phyloP scores from a whole-genome alignment of 2,113 vertebrate genomes.

The Xiphias gladius region DNA sequence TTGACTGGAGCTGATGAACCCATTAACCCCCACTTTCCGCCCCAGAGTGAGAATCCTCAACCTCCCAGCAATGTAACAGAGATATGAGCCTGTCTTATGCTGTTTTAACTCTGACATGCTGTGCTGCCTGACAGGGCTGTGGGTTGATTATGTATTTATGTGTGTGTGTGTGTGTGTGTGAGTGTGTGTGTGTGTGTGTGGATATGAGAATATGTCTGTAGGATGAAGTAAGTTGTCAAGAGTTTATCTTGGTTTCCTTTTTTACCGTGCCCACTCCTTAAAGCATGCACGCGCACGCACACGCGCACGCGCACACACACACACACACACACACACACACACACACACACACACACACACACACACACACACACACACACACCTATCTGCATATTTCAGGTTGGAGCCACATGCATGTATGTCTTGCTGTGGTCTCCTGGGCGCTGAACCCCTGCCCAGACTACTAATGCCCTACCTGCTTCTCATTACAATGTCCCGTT shows the following conservation, averaged over 20 bases:
- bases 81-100: conserved; percentile 52
- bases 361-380: conserved; percentile 7
- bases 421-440: conserved; percentile 47
- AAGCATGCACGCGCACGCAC: conserved; percentile 15
- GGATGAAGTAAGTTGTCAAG: conserved; percentile 36
- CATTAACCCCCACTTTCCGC: conserved; percentile 61
- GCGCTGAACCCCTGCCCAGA: conserved; percentile 67
- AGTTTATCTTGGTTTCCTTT: not conserved
- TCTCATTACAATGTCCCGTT: conserved; percentile 71
- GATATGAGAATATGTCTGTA: conserved; percentile 29
- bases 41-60: conserved; percentile 48
- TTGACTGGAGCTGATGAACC: conserved; percentile 56
- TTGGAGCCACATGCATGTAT: conserved; percentile 38
- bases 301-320: conserved; percentile 12
- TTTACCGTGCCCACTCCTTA: conserved; percentile 7
- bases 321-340: conserved; percentile 9
- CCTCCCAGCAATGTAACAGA: conserved; percentile 56
- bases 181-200: conserved; percentile 18
- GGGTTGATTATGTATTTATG: conserved; percentile 29
- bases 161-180: conserved; percentile 14
- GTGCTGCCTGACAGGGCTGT: conserved; percentile 28
- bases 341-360: conserved; percentile 7
- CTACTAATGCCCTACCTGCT: conserved; percentile 73
- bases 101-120: conserved; percentile 52
- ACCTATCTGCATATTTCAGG: conserved; percentile 13